These are phyloP conservation scores for Phoeniculus purpureus DNA, from an alignment of 2,797 vertebrate genomes.

Conservation along the genomic window DNA sequence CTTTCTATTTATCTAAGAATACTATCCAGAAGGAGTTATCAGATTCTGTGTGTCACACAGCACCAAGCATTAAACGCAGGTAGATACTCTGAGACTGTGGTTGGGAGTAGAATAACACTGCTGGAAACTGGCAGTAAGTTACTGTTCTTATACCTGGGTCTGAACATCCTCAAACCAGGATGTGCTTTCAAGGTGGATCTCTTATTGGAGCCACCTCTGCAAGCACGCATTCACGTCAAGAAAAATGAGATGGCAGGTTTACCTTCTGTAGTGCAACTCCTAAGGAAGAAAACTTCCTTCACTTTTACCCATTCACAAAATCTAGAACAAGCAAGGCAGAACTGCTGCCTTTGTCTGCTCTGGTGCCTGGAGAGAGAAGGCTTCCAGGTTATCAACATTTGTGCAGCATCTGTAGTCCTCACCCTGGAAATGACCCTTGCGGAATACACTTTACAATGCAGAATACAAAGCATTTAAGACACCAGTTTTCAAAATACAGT, in stretches of 20 bases:
- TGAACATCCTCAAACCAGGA: not conserved
- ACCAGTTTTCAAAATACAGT: not conserved
- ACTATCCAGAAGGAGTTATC: conserved; percentile 2
- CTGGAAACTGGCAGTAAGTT: not conserved
- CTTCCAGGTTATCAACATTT: conserved; percentile 2
- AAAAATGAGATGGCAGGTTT: not conserved
- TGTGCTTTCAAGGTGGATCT: not conserved
- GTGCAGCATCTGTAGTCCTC: not conserved
- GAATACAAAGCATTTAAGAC: conserved; percentile 1
- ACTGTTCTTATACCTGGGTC: not conserved
- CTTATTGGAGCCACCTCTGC: not conserved
- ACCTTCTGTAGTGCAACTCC: not conserved
- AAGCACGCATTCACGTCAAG: not conserved
- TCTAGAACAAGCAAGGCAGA: not conserved
- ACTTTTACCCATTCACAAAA: not conserved
- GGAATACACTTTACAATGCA: not conserved
- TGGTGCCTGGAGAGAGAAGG: not conserved
- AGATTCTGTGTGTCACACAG: not conserved
- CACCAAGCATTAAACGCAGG: not conserved
- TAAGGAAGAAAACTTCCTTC: not conserved
- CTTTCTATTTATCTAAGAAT: conserved; percentile 12
- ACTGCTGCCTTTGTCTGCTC: not conserved
- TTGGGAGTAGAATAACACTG: not conserved
- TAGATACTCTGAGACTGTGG: not conserved
- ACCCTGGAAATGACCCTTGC: not conserved